Evolutionary conservation across 2,888 invertebrate species (phyloP).

Genomic region (Cosmia pyralina): DNA sequence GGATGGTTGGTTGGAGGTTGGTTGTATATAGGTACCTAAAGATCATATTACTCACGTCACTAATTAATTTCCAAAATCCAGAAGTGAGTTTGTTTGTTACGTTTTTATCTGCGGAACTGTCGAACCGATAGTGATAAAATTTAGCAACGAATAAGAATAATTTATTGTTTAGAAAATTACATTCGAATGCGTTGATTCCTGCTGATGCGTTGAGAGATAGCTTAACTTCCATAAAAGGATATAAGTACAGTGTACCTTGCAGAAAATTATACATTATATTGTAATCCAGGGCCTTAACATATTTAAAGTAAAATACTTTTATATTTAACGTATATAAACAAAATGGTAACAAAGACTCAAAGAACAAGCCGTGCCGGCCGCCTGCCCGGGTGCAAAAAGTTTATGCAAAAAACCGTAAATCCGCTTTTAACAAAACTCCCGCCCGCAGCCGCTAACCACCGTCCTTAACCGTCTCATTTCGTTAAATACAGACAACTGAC

Average conservation of each 20-base stretch:
- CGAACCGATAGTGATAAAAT: too few relatives aligned
- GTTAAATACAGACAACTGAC: conserved; percentile 30
- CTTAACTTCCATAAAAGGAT: neutral
- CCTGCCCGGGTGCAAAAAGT: conserved; percentile 21
- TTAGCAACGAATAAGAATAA: too few relatives aligned
- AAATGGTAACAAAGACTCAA: conserved; percentile 20
- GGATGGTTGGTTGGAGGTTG: too few relatives aligned
- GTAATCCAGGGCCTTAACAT: neutral
- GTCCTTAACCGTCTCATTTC: conserved; percentile 14
- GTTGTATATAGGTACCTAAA: neutral
- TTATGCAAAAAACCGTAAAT: conserved; percentile 23
- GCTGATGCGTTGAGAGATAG: too few relatives aligned
- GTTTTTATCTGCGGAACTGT: too few relatives aligned
- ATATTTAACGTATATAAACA: neutral
- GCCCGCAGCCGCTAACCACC: conserved; percentile 12
- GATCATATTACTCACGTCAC: too few relatives aligned
- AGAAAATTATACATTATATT: neutral
- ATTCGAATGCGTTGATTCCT: too few relatives aligned
- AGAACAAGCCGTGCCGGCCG: too few relatives aligned
- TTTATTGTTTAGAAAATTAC: too few relatives aligned
- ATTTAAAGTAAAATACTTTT: neutral
- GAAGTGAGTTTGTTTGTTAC: conserved; percentile 7
- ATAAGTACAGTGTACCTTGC: too few relatives aligned
- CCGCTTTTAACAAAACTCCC: conserved; percentile 23
- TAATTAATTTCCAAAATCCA: neutral